Evolutionary conservation across 2,113 vertebrate species (phyloP).

Genomic region (Tichodroma muraria): DNA sequence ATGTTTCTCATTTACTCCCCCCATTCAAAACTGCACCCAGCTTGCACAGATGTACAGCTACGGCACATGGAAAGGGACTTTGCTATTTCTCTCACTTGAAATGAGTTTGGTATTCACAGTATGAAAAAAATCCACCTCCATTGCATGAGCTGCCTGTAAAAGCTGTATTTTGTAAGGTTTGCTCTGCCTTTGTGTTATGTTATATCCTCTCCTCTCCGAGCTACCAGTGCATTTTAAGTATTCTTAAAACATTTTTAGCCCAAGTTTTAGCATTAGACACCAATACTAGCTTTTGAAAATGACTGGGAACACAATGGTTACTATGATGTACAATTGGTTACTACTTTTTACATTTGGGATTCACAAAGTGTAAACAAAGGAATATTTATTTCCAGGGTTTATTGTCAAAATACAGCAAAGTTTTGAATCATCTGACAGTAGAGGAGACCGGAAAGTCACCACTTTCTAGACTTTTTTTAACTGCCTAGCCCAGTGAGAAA

Average conservation of each 20-base stretch:
- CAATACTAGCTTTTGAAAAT: background rate
- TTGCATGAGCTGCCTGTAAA: background rate
- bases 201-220: background rate
- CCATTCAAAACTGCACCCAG: background rate
- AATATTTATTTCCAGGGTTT: background rate
- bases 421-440: background rate
- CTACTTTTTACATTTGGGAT: background rate
- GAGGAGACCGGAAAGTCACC: background rate
- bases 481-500: background rate
- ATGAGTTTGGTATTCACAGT: background rate
- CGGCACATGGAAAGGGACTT: accelerated
- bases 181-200: background rate
- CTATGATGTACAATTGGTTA: background rate
- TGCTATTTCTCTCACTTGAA: background rate
- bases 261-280: background rate
- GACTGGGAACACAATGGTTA: background rate
- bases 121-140: background rate
- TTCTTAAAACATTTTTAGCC: background rate
- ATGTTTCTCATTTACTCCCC: background rate
- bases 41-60: background rate
- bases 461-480: background rate
- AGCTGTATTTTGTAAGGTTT: background rate
- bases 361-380: background rate
- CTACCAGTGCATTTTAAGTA: background rate
- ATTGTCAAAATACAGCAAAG: background rate